Conservation (phyloP, 92 coral and sea anemone genomes). For the Umimayanthus kanabou region DNA sequence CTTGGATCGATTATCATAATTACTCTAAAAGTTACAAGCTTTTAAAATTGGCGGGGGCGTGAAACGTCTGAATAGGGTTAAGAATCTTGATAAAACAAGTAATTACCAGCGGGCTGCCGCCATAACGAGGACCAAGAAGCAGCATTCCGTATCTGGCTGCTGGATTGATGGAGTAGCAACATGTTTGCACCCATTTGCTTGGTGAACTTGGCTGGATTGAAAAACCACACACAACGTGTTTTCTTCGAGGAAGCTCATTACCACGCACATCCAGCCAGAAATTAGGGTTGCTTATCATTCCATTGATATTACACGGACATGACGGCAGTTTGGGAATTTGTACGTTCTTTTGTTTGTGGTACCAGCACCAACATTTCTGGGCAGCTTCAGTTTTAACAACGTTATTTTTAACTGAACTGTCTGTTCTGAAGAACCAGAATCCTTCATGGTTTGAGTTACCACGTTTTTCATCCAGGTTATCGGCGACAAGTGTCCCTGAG, state of each 20-base stretch:
- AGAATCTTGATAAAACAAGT: neutral
- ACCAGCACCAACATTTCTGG: conserved; percentile 57
- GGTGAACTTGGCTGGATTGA: neutral
- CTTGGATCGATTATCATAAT: too few species aligned
- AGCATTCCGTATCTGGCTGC: conserved; percentile 12
- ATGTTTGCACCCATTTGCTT: conserved; percentile 20
- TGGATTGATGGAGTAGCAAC: conserved; percentile 36
- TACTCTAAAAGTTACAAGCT: too few species aligned
- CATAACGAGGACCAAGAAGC: conserved; percentile 14
- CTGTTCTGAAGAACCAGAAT: conserved; percentile 54
- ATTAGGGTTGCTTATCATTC: neutral
- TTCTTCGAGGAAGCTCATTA: neutral
- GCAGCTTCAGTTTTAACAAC: neutral
- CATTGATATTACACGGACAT: conserved; percentile 46
- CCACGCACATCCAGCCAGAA: conserved; percentile 10
- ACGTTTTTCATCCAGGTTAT: conserved; percentile 35
- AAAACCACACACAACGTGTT: conserved; percentile 1
- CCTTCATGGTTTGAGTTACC: conserved; percentile 54
- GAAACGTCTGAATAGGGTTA: neutral
- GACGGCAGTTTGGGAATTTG: conserved; percentile 42
- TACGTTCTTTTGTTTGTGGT: conserved; percentile 24
- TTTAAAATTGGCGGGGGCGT: too few species aligned
- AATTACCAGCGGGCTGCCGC: conserved; percentile 24
- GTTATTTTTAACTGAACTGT: conserved; percentile 36
- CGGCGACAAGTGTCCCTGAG: conserved; percentile 50